Base-by-base conservation (phyloP, 1,140 invertebrate species). In the Saccostrea glomerata region DNA sequence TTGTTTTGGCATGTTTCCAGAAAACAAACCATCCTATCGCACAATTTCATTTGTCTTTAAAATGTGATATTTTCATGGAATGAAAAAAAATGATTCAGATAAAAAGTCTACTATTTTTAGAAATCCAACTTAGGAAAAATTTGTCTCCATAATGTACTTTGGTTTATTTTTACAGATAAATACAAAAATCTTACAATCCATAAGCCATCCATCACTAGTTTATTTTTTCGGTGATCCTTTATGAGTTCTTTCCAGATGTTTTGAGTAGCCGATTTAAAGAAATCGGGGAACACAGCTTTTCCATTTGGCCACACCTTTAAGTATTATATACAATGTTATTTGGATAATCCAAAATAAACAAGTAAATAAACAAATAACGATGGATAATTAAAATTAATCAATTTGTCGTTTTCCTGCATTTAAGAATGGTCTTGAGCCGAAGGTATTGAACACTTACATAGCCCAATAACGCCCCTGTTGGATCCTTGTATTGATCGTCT, bases 201-300 rank as follows among this genome's bases (percentile, higher is more conserved):
- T 1, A 94, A 87, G 0, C 91, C 93, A 90, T 94, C 93, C 90
- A 93, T 94, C 15, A 86, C 87, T 6, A 94, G 36, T 0, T 88
- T 47, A 47, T 84, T 85, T 25, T 89, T 56, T 20, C 82, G 82
- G 70, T 92, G 90, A 87, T 92, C 86, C 0, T 88, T 88, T 60
- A 95, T 93, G 23, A 92, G 88, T 13, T 91, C 82, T 30, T 85
- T 87, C 94, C 94, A 95, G 25, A 92, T 84, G 23, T 89, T 25
- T 36, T 87, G 82, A 1, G 93, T 92, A 13, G 88, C 86, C 3
- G 88, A 86, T 56, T 94, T 93, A 84, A 94, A 93, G 88, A 94
- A 95, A 84, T 95, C 94, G 23, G 93, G 92, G 84, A 93, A 94
- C 3, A 93, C 93, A 66, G 89, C 89, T 86, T 92, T 92, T 56